Base-by-base conservation (phyloP, 2,888 invertebrate genomes). In the Lordiphosa fenestrarum region DNA sequence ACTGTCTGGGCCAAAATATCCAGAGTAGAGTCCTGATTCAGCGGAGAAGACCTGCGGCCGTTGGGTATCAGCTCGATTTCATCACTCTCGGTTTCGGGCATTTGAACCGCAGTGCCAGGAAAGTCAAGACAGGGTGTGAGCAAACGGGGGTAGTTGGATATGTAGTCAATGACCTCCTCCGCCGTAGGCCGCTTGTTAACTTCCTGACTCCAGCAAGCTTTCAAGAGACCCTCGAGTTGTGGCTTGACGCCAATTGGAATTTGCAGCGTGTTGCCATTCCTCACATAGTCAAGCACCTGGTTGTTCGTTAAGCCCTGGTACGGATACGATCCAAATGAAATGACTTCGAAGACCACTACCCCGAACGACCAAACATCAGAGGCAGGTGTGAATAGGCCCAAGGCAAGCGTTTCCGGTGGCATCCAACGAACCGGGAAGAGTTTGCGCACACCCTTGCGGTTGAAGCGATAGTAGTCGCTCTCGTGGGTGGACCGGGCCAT, bases 351-450 rank as follows among this genome's bases (percentile, higher is more conserved):
- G 2, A 97, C 91, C 19, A 97, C 91, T 39, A 97, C 95, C 4
- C 96, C 97, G 86, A 93, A 96, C 35, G 96, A 94, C 97, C 97
- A 98, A 12, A 97, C 93, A 89, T 98, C 97, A 0, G 96, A 95
- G 36, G 94, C 93, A 15, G 95, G 92, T 0, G 96, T 95, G 88
- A 96, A 97, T 53, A 95, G 91, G 9, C 97, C 97, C 21, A 94
- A 91, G 3, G 92, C 93, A 12, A 97, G 90, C 72, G 95, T 94
- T 90, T 97, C 97, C 0, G 97, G 97, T 1, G 97, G 94, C 97
- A 97, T 97, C 97, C 97, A 97, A 63, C 96, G 91, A 6, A 97
- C 96, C 0, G 96, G 96, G 70, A 96, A 90, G 0, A 73, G 66
- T 39, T 73, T 73, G 3, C 80, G 61, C 94, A 95, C 94, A 86